phyloP scores from a whole-genome alignment of 2,797 vertebrate genomes.

The Pseudomugil gertrudae region DNA sequence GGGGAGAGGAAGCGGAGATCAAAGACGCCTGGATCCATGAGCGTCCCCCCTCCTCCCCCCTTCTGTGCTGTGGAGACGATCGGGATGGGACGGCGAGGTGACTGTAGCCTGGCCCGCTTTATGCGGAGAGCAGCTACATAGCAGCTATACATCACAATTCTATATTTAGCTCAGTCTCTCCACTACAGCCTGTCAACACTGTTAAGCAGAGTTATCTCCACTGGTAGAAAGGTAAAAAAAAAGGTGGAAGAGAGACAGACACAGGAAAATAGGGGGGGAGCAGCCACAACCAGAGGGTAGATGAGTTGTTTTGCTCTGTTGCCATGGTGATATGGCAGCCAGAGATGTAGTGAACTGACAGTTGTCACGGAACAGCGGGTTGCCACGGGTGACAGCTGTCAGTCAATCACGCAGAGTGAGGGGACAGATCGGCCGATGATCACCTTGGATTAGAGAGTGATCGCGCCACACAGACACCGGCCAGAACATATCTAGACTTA shows the following conservation, averaged over 20 bases:
- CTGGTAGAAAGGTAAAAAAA: constrained; percentile 33
- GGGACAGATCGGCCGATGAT: constrained; percentile 76
- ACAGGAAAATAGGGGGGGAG: not conserved
- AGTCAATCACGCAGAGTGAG: constrained; percentile 74
- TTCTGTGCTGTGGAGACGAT: constrained; percentile 13
- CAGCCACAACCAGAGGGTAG: constrained; percentile 23
- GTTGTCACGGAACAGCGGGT: constrained; percentile 67
- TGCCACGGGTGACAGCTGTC: constrained; percentile 79
- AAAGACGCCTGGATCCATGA: constrained; percentile 47
- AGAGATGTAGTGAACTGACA: constrained; percentile 64
- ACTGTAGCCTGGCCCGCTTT: constrained; percentile 50
- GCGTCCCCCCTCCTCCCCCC: constrained; percentile 8
- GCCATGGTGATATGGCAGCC: constrained; percentile 65
- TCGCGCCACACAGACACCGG: constrained; percentile 48
- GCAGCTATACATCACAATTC: constrained; percentile 63
- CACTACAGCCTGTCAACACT: constrained; percentile 62
- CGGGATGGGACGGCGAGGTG: constrained; percentile 46
- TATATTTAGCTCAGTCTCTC: constrained; percentile 76
- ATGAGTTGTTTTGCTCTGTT: constrained; percentile 73
- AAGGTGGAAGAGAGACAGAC: constrained; percentile 40
- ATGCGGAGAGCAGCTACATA: constrained; percentile 40
- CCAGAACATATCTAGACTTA: constrained; percentile 65
- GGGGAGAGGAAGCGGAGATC: constrained; percentile 44
- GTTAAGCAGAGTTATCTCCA: constrained; percentile 57
- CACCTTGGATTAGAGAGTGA: constrained; percentile 79